Conservation (phyloP, 2,888 invertebrate species). For the Nemotelus nigrinus region DNA sequence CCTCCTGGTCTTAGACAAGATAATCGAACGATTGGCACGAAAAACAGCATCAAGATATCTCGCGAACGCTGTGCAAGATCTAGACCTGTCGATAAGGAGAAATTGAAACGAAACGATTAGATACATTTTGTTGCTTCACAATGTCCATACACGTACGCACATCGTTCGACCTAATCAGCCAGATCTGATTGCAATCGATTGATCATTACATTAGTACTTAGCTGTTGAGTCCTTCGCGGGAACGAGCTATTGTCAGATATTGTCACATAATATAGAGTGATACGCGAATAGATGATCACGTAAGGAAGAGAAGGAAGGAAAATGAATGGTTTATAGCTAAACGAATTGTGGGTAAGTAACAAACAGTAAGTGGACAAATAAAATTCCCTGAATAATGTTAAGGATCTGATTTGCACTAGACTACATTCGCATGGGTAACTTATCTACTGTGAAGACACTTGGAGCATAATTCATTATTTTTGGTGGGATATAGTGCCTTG, state of each 20-base stretch:
- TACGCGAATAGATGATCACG: no score
- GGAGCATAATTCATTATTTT: no score
- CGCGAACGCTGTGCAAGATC: background rate
- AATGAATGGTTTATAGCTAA: no score
- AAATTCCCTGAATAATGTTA: no score
- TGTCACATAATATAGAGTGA: background rate
- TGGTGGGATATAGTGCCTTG: no score
- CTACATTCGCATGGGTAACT: no score
- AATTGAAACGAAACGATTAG: conserved; percentile 32
- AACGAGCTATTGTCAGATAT: conserved; percentile 15
- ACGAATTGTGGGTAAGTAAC: no score
- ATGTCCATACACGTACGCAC: conserved; percentile 33
- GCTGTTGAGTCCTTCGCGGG: background rate
- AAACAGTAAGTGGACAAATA: no score
- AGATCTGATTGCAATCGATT: conserved; percentile 23
- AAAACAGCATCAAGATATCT: background rate
- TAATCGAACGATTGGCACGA: background rate
- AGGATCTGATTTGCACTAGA: no score
- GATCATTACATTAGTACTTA: conserved; percentile 34
- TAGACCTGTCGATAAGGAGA: conserved; percentile 15
- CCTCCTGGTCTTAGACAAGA: background rate
- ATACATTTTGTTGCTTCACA: conserved; percentile 24
- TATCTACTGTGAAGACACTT: no score
- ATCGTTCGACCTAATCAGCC: conserved; percentile 16
- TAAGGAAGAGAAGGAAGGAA: no score